Base-by-base conservation (phyloP, 2,888 invertebrate genomes). In the Muschampia plurimacula region DNA sequence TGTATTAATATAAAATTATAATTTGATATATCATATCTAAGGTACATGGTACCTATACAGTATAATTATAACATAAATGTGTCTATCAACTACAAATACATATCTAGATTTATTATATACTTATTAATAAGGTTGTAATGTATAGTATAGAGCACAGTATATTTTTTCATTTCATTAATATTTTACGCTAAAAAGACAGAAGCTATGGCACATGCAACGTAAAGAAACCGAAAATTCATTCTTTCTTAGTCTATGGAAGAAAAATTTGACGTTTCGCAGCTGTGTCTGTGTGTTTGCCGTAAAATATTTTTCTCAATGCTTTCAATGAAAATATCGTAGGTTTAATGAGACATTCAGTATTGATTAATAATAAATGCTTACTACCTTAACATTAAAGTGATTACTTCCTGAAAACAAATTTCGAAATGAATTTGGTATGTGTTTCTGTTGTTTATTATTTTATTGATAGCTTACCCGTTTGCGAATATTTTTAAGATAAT, bases 191-290 rank as follows among this genome's bases (percentile, higher is more conserved):
- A 55, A 55, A 15, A 55, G 22, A 22, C 22, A 22, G 55, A 55
- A 55, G 7, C 55, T 22, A 9, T 22, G 55, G 13, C 22, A 22
- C 22, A 22, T 22, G 22, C 22, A 22, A 22, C 22, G 22, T 22
- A 22, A 22, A 22, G 1, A 22, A 22, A 22, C 22, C 22, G 22
- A 22, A 22, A 22, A 22, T 22, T 22, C 22, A 22, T 22, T 22
- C 22, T 22, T 22, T 22, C 22, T 22, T 22, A 22, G 22, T 22
- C 22, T 22, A 22, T 22, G 22, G 22, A 22, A 22, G 22, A 39
- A 7, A 63, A 41, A 81, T 86, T 90, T 92, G 92, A 92, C 92
- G 89, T 87, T 81, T 91, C 86, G 92, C 92, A 93, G 92, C 92
- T 93, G 93, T 86, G 4, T 78, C 77, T 77, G 59, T 70, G 72